Base-by-base conservation (phyloP, 2,888 invertebrate genomes). In the Chaetogeoica ovagalla region DNA sequence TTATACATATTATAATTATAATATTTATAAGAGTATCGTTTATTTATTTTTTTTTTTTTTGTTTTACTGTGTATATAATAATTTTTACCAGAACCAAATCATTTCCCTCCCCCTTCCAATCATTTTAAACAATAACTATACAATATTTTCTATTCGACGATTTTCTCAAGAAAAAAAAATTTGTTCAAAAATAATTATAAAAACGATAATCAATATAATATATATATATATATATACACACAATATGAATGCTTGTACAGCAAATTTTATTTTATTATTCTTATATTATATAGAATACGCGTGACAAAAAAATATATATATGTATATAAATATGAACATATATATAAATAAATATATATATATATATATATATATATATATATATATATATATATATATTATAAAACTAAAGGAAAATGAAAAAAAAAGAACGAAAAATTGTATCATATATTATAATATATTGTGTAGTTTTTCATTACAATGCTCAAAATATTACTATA, bases 401-500 rank as follows among this genome's bases (percentile, higher is more conserved):
- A 59, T 52, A 68, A 66, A 48, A 39, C 21, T 39, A 0, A n/a
- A 57, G 60, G 43, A 21, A 60, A 43, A 21, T n/a, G n/a, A 69
- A 76, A 23, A 74, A 63, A 37, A 60, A 59, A 37, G 60, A 70
- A 30, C 15, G 30, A 77, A 62, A 37, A 62, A 48, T 77, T 70
- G 77, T 77, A 77, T 37, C 60, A 60, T 60, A 48, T 60, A n/a
- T n/a, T n/a, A n/a, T n/a, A n/a, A n/a, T 60, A 69, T 69, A 76
- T 77, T 77, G 77, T 77, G 77, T 77, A 77, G 77, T 77, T 77
- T 77, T 77, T 68, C 75, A 75, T 66, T 77, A 48, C 76, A 70
- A 69, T 77, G 77, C 77, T 77, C 77, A 77, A 77, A 77, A 77
- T 77, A 77, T 77, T 77, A 77, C 77, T 77, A 48, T 48, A 69